A percentile compares a stretch with the other conserved stretches of the same genome.
Conservation (phyloP, 2,113 vertebrate genomes). For the Notothenia coriiceps region DNA sequence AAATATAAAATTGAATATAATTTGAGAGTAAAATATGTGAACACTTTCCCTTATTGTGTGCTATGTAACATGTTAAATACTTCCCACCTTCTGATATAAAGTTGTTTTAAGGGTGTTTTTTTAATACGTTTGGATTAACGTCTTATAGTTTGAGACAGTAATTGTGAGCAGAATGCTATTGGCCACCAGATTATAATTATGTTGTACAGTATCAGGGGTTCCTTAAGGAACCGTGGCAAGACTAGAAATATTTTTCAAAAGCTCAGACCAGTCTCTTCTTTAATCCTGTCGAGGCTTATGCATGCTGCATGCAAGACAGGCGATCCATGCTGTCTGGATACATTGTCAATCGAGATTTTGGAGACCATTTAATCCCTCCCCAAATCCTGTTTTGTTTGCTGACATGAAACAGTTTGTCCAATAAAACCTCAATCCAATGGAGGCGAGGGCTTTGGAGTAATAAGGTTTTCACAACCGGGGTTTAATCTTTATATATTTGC, state of each 20-base stretch:
- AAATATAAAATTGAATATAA: background rate
- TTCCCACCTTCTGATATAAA: no score
- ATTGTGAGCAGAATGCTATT: background rate
- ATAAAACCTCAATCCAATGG: slow-evolving; percentile 62
- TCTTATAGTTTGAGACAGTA: no score
- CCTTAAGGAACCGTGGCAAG: slow-evolving; percentile 48
- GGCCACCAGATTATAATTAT: slow-evolving; percentile 27
- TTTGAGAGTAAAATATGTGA: background rate
- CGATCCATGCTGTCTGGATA: slow-evolving; percentile 68
- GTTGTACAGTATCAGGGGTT: slow-evolving; percentile 30
- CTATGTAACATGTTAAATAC: background rate
- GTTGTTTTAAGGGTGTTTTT: no score
- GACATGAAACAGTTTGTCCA: slow-evolving; percentile 74
- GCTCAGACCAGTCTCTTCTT: slow-evolving; percentile 64
- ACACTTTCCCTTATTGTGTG: background rate
- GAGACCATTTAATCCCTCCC: slow-evolving; percentile 77
- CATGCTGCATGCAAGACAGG: slow-evolving; percentile 61
- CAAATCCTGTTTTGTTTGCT: slow-evolving; percentile 79
- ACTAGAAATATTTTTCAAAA: slow-evolving; percentile 40
- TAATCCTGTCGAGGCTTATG: slow-evolving; percentile 72
- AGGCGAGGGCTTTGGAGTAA: slow-evolving; percentile 59
- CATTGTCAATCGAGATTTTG: slow-evolving; percentile 72
- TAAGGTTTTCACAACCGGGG: slow-evolving; percentile 71
- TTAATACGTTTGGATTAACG: no score
- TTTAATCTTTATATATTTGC: slow-evolving; percentile 74